phyloP scores from a whole-genome alignment of 2,797 vertebrate genomes.

The Cyprinodon diabolis region DNA sequence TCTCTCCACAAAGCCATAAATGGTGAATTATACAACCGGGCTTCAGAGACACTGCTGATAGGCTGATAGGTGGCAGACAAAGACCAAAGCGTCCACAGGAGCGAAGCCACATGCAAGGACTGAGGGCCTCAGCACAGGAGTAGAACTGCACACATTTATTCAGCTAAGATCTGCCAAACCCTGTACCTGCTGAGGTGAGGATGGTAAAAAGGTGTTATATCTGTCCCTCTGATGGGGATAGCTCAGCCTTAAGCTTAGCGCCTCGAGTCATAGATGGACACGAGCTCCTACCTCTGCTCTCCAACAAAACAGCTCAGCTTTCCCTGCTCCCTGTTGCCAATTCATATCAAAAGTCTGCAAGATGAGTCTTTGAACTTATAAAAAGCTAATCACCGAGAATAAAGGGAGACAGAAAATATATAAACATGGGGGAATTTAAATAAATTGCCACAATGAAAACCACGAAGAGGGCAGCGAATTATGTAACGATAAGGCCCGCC shows the following conservation, averaged over 20 bases:
- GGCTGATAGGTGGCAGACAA: slow-evolving; percentile 79
- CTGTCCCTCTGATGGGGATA: slow-evolving; percentile 53
- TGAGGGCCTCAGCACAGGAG: slow-evolving; percentile 52
- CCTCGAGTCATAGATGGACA: slow-evolving; percentile 66
- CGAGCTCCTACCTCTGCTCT: slow-evolving; percentile 55
- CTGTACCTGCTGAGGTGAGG: slow-evolving; percentile 62
- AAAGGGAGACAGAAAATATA: slow-evolving; percentile 77
- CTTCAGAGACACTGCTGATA: slow-evolving; percentile 83
- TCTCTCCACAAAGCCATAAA: slow-evolving; percentile 80
- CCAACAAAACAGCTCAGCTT: slow-evolving; percentile 55
- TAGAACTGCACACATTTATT: slow-evolving; percentile 58
- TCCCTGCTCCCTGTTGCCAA: slow-evolving; percentile 43
- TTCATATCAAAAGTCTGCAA: slow-evolving; percentile 74
- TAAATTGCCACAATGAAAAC: slow-evolving; percentile 79
- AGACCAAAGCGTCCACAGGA: slow-evolving; percentile 78
- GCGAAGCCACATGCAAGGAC: slow-evolving; percentile 66
- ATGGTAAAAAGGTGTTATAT: slow-evolving; percentile 59
- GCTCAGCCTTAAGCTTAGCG: slow-evolving; percentile 57
- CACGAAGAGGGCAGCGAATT: slow-evolving; percentile 70
- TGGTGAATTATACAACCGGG: slow-evolving; percentile 80
- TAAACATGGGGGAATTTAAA: slow-evolving; percentile 81
- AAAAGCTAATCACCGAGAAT: slow-evolving; percentile 79
- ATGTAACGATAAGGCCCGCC: slow-evolving; percentile 75
- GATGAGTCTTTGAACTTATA: slow-evolving; percentile 79
- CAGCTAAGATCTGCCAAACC: slow-evolving; percentile 49